Evolutionary conservation across 2,113 vertebrate species (phyloP), one percentile per base, ranked within the genome.

Genomic region (Tursiops truncatus): DNA sequence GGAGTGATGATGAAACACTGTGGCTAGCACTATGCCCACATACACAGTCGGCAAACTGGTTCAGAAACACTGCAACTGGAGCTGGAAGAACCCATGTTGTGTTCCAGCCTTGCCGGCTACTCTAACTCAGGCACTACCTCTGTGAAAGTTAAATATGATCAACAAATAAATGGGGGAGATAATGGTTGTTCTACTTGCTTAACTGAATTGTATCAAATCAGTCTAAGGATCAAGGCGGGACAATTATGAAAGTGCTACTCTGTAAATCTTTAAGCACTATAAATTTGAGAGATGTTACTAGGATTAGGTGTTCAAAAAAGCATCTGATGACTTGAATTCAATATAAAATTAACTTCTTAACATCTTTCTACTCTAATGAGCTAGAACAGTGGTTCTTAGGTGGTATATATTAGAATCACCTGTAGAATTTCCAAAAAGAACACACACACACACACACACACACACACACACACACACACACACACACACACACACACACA

Each of bases 311-410:
- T 88, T 91, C 23, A 36, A 74, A 90, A 85, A 93, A 62, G 44
- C 18, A 97, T 41, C 77, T 63, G 41, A 28, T 91, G 50, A 88
- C 83, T 77, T 95, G 47, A 94, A 73, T 58, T 86, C 38, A 93
- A 71, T 53, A 82, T 36, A 68, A 96, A 80, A 93, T 36, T 82
- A 70, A 65, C 67, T 67, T 38, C 26, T 71, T 65, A 36, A 85
- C 36, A n/a, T 80, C 17, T 56, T 79, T 83, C 28, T 85, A 73
- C 36, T 95, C 68, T 89, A 62, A 92, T 60, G 26, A 93, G 50
- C 25, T 79, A 68, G 18, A 82, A 82, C 23, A 70, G 18, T 70
- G 8, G 38, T 60, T 71, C 38, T 94, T 77, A 50, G 6, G 10
- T 38, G 25, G 31, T 28, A 50, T 8, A 38, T 63, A 58, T 31